Evolutionary conservation across 2,888 invertebrate genomes (phyloP), one percentile per base, ranked within the genome.

Genomic region (Smittia sp.): DNA sequence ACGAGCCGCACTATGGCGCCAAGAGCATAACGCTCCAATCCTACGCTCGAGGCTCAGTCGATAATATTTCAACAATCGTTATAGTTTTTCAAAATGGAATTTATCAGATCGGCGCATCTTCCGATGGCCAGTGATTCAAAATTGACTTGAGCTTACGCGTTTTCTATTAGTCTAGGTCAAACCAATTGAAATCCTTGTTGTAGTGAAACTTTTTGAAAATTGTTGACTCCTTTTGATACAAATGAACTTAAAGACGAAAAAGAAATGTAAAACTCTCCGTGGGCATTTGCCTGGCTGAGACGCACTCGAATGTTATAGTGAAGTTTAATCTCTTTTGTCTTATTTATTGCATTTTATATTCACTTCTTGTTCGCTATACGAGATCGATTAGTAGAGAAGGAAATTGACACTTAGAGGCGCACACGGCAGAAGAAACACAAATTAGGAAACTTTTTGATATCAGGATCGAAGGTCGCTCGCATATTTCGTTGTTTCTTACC

Each of bases 11-110:
- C 80, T 93, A 87, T 83, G 96, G 96, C 75, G 96, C 97, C 73
- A 95, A 94, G 83, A 93, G 93, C 80, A 86, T 98, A 77, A 91
- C 94, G 22, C 85, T 94, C 76, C 93, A 96, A 82, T 94, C 97
- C 13, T 95, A 93, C 82, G 90, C 93, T 79, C 88, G 94, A 78
- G 96, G 96, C 58, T 96, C 96, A 1, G 88, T 93, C 75, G 98
- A 98, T 84, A 98, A 98, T 83, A 96, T 98, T 75, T 96, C 96
- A 58, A 95, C 97, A 74, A 86, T 98, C 82, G 88, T 98, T 75
- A 91, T 96, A 75, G 91, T 93, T 82, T 90, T 96, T 79, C 85
- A 85, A 78, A 86, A 89, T 80, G 81, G 81, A 74, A 77, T 78
- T 24, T 82, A 81, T 76, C 77, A 78, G 70, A 81, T 82, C 75